Evolutionary conservation across 2,888 invertebrate genomes (phyloP), one percentile per base, ranked within the genome.

Genomic region (Gnatocerus cornutus): DNA sequence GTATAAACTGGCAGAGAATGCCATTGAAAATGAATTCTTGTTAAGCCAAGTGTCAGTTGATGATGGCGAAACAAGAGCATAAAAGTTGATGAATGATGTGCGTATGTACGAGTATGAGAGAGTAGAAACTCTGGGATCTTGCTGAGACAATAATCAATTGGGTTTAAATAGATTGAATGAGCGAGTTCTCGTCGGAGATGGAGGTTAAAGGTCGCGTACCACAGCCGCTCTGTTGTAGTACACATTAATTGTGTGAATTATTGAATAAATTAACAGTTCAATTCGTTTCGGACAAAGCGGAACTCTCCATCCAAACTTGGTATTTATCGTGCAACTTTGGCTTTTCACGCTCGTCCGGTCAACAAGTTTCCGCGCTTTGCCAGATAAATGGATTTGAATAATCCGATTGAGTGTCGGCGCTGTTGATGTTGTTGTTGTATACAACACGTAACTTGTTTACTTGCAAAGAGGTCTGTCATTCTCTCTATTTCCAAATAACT

Each of bases 341-440:
- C 69, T 46, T 69, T 66, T 66, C 66, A 69, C 56, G 66, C 70
- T 50, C 70, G 69, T 63, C 69, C 69, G 71, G 71, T 71, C 73
- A 71, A 71, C 73, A 73, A 73, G 73, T 73, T 68, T 71, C 68
- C 71, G 61, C 70, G 71, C 71, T 69, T 55, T 27, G 67, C 59
- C 53, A 58, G 73, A 73, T 73, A 73, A 73, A 73, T 71, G 69
- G 73, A 73, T 73, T 73, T 73, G 73, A 73, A 73, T 73, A 73
- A 73, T 73, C 73, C 73, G 71, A 71, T 73, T 71, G 73, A 63
- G 64, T 71, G 48, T 59, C 48, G 65, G 59, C n/a, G 53, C 53
- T 43, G 69, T 62, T 56, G 58, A 58, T 65, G 67, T 64, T 71
- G 68, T 67, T 71, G 71, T 65, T 68, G 59, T 65, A 71, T 71